Conservation (phyloP, 2,113 vertebrate species). For the Ibidorhyncha struthersii region DNA sequence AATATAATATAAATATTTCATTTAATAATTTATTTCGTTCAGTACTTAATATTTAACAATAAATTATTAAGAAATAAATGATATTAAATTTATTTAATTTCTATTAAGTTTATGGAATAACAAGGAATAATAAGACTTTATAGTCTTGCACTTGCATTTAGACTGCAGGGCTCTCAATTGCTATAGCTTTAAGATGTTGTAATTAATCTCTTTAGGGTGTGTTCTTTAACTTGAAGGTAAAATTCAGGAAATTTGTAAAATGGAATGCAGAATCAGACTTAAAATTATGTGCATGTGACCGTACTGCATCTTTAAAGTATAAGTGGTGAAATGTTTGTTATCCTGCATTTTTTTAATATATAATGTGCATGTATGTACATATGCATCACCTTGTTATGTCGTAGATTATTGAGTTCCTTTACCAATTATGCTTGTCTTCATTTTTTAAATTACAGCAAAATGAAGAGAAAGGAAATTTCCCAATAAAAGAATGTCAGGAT, state of each 20-base stretch:
- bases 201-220: background rate
- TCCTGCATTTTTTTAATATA: background rate
- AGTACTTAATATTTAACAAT: background rate
- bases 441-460: background rate
- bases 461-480: background rate
- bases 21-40: too few species aligned
- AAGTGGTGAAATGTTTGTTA: background rate
- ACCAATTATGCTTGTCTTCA: background rate
- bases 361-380: background rate
- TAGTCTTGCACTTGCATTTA: background rate
- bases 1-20: background rate
- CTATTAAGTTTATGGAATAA: background rate
- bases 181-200: background rate
- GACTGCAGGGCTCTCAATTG: background rate
- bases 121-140: background rate
- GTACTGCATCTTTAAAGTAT: background rate
- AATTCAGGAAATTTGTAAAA: background rate
- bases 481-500: background rate
- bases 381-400: background rate
- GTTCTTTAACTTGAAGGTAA: background rate
- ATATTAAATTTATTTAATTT: background rate
- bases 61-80: background rate
- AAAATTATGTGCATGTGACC: background rate
- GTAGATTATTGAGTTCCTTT: background rate
- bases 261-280: background rate